Conservation (phyloP, 2,888 invertebrate genomes). For the Polydrusus pterygomalis region DNA sequence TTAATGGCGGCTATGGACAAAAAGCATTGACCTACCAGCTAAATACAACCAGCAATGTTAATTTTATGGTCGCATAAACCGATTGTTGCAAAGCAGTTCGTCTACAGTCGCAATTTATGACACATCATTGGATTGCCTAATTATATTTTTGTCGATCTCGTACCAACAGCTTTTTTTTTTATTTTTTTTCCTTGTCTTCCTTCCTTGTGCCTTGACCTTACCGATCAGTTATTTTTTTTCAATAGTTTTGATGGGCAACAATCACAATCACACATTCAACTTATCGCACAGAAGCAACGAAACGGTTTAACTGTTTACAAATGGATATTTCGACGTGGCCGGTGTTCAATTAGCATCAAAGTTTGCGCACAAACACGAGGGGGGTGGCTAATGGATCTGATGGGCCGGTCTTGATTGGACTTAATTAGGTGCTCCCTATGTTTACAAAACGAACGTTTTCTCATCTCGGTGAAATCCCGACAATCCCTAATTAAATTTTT, state of each 20-base stretch:
- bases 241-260: background rate
- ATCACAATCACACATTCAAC: background rate
- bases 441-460: conserved; percentile 66
- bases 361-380: conserved; percentile 72
- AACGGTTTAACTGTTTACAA: conserved; percentile 65
- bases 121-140: no score
- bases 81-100: no score
- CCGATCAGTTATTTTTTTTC: no score
- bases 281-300: conserved; percentile 39
- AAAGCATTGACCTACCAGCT: no score
- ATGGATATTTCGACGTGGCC: conserved; percentile 68
- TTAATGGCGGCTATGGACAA: no score
- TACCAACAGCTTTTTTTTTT: no score
- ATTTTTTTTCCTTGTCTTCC: no score
- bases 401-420: conserved; percentile 76
- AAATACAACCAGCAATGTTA: no score
- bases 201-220: no score
- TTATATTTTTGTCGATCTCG: no score
- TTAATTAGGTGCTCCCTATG: conserved; percentile 76
- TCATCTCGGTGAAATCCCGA: conserved; percentile 36
- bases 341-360: conserved; percentile 71
- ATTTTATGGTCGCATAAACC: no score
- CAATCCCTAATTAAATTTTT: conserved; percentile 46
- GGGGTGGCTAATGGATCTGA: conserved; percentile 74
- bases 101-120: no score